Conservation (phyloP, 2,797 vertebrate species). For the Coluber constrictor region DNA sequence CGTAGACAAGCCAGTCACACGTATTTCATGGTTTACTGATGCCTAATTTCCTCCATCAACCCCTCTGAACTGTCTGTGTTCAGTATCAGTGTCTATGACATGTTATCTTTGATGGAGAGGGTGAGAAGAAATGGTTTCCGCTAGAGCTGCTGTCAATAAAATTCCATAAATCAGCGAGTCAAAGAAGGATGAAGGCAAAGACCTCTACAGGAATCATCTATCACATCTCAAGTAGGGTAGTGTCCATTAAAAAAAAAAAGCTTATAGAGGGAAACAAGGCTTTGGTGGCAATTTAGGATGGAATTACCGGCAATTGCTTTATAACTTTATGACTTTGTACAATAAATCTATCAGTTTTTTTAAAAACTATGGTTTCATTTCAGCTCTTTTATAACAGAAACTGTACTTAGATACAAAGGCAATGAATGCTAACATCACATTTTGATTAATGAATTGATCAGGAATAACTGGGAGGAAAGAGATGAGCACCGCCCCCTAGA, state of each 20-base stretch:
- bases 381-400: not conserved
- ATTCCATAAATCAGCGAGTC: slow-evolving; percentile 46
- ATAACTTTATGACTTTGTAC: slow-evolving; percentile 44
- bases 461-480: not conserved
- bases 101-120: not conserved
- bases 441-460: not conserved
- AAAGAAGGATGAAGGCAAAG: slow-evolving; percentile 41
- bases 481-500: too few species aligned
- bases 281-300: slow-evolving; percentile 44
- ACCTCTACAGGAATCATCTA: slow-evolving; percentile 42
- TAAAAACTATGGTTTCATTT: not conserved
- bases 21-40: slow-evolving; percentile 23
- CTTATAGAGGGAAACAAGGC: slow-evolving; percentile 22
- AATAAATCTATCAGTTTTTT: slow-evolving; percentile 58
- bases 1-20: not conserved
- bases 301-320: slow-evolving; percentile 37
- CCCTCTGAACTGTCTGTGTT: not conserved
- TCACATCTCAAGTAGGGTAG: slow-evolving; percentile 49
- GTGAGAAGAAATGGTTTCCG: slow-evolving; percentile 14
- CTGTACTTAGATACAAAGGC: not conserved
- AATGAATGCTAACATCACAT: not conserved
- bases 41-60: slow-evolving; percentile 32
- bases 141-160: slow-evolving; percentile 18
- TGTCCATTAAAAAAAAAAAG: slow-evolving; percentile 21
- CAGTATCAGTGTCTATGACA: not conserved